A percentile compares a stretch with the other conserved stretches of the same genome.
Conservation (phyloP, 2,113 vertebrate species). For the Psephotus haematonotus region DNA sequence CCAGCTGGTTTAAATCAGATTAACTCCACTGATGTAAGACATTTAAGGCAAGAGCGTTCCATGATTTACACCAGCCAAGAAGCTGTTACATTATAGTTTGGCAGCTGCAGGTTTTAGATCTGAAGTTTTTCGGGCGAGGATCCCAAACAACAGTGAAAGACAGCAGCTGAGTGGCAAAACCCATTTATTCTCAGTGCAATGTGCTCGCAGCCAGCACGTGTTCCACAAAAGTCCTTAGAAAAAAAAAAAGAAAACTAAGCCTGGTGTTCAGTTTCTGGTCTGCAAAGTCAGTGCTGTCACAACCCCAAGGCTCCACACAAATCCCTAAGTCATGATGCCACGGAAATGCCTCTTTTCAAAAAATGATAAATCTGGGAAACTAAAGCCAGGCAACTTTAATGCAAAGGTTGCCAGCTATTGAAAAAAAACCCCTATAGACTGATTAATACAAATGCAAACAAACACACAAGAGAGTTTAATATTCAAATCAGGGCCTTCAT, state of each 20-base stretch:
- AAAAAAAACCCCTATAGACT: fast-evolving
- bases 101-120: constrained; percentile 40
- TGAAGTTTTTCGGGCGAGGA: constrained; percentile 25
- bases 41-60: constrained; percentile 41
- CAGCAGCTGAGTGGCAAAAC: background rate
- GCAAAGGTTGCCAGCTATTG: background rate
- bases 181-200: background rate
- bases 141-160: constrained; percentile 7
- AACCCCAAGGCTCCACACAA: background rate
- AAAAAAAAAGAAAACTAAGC: background rate
- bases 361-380: background rate
- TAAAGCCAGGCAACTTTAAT: background rate
- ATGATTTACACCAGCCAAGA: constrained; percentile 60
- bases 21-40: constrained; percentile 54
- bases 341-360: background rate
- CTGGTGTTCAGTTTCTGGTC: background rate
- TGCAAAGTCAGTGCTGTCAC: background rate
- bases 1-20: constrained; percentile 61
- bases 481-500: background rate
- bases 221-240: background rate
- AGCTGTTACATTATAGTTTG: constrained; percentile 36
- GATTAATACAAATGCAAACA: background rate
- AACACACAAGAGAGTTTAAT: background rate
- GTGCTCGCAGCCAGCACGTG: background rate
- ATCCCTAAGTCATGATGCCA: background rate